Base-by-base conservation (phyloP, 1,140 invertebrate genomes). In the Cydia fagiglandana region DNA sequence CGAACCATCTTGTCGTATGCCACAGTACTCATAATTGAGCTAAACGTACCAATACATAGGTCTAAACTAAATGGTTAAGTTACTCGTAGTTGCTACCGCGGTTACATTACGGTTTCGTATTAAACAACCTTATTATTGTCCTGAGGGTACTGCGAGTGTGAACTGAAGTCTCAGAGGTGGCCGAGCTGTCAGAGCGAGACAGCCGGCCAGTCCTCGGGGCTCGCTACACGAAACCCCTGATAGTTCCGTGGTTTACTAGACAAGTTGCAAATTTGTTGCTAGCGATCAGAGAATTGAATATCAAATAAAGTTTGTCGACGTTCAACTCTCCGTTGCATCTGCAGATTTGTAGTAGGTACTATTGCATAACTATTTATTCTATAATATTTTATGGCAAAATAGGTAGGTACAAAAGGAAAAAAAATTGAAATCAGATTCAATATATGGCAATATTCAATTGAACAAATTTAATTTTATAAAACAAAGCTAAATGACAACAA, bases 341-440 rank as follows among this genome's bases (percentile, higher is more conserved):
- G 56, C 56, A 61, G 56, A 61, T 61, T 24, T 61, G 56, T 61
- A 24, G 56, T n/a, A n/a, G n/a, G n/a, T 61, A 6, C 13, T 50
- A 15, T 50, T n/a, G 47, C 47, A 61, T 61, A 12, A 24, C 56
- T 10, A 61, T 24, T 61, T 61, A 24, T 24, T 61, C 6, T 61
- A 4, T 41, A 41, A 41, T n/a, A n/a, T 56, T 7, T 9, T 56
- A 56, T 15, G 4, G 13, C 15, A n/a, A n/a, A 15, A 50, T 50
- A 2, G 4, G n/a, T 15, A 15, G 15, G 6, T n/a, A 15, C 2
- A 50, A n/a, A n/a, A 0, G 4, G 10, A n/a, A 13, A 50, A 50
- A 50, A 15, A 83, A 82, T 81, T 47, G 75, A 64, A 47, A 38
- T 38, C 7, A 41, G 38, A 41, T 38, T 38, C 6, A 38, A 38